A percentile compares a stretch with the other conserved stretches of the same genome.
These are phyloP conservation scores for Pogonophryne albipinna DNA, from an alignment of 2,797 vertebrate genomes.

Conservation along the genomic window DNA sequence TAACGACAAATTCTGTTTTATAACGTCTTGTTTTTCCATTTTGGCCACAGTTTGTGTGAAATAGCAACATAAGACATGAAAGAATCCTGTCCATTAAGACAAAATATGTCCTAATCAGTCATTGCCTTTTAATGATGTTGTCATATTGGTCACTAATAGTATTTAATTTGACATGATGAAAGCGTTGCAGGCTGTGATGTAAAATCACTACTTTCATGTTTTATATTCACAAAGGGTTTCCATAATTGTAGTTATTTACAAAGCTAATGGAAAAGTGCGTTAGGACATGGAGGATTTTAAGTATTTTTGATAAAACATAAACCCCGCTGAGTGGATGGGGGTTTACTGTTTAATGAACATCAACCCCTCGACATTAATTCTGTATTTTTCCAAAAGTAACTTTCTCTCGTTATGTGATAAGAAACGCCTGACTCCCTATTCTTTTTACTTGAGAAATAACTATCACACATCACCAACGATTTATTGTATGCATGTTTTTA, in stretches of 20 bases:
- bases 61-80: too few relatives aligned
- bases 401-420: not conserved
- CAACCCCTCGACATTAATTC: not conserved
- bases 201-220: constrained; percentile 21
- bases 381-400: not conserved
- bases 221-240: not conserved
- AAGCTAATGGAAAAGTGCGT: not conserved
- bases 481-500: constrained; percentile 2
- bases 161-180: constrained; percentile 21
- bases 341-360: not conserved
- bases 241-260: constrained; percentile 5
- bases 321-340: not conserved
- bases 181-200: not conserved
- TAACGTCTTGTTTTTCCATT: not conserved
- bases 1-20: not conserved
- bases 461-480: not conserved
- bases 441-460: not conserved
- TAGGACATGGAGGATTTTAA: not conserved
- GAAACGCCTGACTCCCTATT: not conserved
- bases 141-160: not conserved
- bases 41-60: too few relatives aligned
- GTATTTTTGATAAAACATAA: not conserved
- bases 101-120: not conserved
- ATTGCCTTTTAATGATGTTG: not conserved
- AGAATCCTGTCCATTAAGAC: not conserved